These are phyloP conservation scores for Atopsyche davidsoni DNA, from an alignment of 1,140 invertebrate genomes.

Conservation along the genomic window DNA sequence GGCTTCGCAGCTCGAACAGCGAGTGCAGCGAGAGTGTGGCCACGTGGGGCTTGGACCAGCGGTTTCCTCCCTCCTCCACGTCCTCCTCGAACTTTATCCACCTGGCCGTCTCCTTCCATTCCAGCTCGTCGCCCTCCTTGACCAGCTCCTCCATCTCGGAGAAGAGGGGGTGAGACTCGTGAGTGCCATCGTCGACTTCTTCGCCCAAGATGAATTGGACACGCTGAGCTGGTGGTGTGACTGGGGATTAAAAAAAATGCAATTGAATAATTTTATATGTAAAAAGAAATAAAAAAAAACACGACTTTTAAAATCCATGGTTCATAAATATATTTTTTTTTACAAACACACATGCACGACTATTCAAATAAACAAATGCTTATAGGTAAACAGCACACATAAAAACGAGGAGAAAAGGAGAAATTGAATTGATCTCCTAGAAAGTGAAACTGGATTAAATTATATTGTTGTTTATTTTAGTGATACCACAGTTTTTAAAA, in stretches of 20 bases:
- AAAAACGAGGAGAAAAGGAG: too few relatives aligned
- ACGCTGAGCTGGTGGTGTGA: slow-evolving; percentile 80
- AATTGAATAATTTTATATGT: slow-evolving; percentile 16
- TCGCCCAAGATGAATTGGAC: slow-evolving; percentile 95
- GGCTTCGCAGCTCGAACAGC: slow-evolving; percentile 79
- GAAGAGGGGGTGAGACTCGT: slow-evolving; percentile 83
- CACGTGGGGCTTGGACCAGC: slow-evolving; percentile 93
- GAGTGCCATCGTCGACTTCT: slow-evolving; percentile 78
- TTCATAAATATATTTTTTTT: slow-evolving; percentile 1
- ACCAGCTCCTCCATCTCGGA: slow-evolving; percentile 94
- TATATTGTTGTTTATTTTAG: too few relatives aligned
- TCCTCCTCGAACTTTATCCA: slow-evolving; percentile 96
- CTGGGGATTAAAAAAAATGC: too few relatives aligned
- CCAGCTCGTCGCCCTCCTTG: slow-evolving; percentile 78
- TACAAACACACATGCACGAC: too few relatives aligned
- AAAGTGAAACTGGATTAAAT: too few relatives aligned
- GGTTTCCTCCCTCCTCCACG: slow-evolving; percentile 88
- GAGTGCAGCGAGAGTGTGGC: slow-evolving; percentile 87
- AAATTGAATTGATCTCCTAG: too few relatives aligned
- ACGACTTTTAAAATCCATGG: neutral
- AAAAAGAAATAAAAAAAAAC: too few relatives aligned
- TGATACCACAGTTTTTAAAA: too few relatives aligned
- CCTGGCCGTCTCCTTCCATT: slow-evolving; percentile 96
- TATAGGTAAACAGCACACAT: too few relatives aligned
- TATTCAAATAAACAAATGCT: too few relatives aligned